Evolutionary conservation across 2,888 invertebrate species (phyloP).

Genomic region (Drosophila borealis): DNA sequence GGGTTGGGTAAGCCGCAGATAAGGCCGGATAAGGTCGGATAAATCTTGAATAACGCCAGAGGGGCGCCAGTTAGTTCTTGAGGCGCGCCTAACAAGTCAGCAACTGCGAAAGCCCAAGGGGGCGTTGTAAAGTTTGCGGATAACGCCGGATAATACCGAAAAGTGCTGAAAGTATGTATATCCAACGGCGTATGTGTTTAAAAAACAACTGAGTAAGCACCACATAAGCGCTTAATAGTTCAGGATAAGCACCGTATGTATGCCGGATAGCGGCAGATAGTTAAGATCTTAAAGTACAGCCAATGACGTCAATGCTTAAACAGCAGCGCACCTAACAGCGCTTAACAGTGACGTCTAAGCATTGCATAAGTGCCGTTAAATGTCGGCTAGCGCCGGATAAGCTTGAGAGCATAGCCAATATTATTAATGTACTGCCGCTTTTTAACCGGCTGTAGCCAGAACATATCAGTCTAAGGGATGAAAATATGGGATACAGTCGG

Average conservation of each 20-base stretch:
- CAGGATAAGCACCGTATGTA: neutral
- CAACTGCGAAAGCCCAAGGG: neutral
- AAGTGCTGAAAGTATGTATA: neutral
- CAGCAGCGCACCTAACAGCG: conserved; percentile 5
- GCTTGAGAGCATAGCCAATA: neutral
- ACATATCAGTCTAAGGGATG: no score
- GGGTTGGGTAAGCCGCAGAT: conserved; percentile 12
- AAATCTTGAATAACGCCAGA: conserved; percentile 1
- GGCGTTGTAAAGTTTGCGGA: neutral
- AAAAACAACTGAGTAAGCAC: neutral
- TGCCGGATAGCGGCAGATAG: conserved; percentile 1
- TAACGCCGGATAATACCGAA: neutral
- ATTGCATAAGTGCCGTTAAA: neutral
- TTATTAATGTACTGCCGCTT: no score
- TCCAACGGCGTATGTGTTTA: neutral
- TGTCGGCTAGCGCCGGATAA: conserved; percentile 2
- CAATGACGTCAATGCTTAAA: conserved; percentile 33
- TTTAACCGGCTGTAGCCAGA: no score
- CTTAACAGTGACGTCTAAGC: conserved; percentile 4
- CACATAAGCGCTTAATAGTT: neutral
- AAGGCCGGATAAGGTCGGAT: neutral
- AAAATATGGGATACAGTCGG: neutral
- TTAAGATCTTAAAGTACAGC: conserved; percentile 3
- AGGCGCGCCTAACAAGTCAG: conserved; percentile 14
- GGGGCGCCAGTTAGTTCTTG: neutral